A percentile compares a stretch with the other conserved stretches of the same genome.
phyloP scores from a whole-genome alignment of 2,888 invertebrate species.

The Lumbricus terrestris region DNA sequence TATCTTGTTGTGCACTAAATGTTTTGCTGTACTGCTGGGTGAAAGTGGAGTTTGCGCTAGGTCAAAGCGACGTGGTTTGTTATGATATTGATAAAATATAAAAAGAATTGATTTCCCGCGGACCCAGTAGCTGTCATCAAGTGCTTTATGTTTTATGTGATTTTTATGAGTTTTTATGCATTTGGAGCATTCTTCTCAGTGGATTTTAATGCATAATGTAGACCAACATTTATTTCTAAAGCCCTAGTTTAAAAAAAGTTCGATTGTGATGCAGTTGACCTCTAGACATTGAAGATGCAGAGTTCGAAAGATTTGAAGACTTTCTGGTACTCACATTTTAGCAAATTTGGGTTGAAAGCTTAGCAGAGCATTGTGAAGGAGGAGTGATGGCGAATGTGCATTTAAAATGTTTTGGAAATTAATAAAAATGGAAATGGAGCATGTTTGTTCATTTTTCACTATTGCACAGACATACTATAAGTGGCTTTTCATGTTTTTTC shows the following conservation, averaged over 20 bases:
- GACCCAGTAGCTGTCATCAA: not conserved
- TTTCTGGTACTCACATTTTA: not conserved
- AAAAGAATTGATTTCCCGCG: not conserved
- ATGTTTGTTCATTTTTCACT: not conserved
- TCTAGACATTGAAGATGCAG: not conserved
- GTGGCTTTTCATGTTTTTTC: no score
- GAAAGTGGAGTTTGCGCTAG: not conserved
- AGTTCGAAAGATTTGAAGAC: not conserved
- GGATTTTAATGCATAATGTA: not conserved
- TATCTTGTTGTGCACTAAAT: not conserved
- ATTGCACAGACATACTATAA: not conserved
- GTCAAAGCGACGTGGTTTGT: not conserved
- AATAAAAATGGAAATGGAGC: not conserved
- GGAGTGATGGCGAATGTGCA: not conserved
- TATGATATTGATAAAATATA: not conserved
- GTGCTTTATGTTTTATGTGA: not conserved
- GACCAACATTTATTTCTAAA: not conserved
- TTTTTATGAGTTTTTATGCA: not conserved
- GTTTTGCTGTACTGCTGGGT: not conserved
- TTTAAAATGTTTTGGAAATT: not conserved
- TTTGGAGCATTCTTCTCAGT: not conserved
- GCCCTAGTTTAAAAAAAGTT: not conserved
- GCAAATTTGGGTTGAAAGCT: not conserved
- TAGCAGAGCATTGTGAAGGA: not conserved
- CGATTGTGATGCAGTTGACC: not conserved